Evolutionary conservation across 2,113 vertebrate genomes (phyloP).

Genomic region (Albula goreensis): DNA sequence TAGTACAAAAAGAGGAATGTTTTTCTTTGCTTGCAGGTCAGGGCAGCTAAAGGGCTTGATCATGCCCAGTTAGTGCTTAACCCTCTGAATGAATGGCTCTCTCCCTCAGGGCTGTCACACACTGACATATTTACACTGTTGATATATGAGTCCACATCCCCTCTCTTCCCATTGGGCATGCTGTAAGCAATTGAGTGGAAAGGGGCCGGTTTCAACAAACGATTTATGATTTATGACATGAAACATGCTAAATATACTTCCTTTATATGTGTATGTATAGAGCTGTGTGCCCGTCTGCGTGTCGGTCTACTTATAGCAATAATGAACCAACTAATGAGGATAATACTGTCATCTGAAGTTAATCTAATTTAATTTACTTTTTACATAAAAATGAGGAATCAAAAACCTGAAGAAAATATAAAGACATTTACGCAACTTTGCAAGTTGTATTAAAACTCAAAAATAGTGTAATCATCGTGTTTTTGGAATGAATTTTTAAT

Average conservation of each 20-base stretch:
- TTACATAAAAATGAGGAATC: not conserved
- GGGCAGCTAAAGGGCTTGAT: not conserved
- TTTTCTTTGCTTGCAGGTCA: not conserved
- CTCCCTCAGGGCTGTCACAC: not conserved
- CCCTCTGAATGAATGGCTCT: not conserved
- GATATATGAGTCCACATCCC: constrained; percentile 10
- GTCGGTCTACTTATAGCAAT: too few species aligned
- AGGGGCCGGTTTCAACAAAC: not conserved
- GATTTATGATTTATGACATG: not conserved
- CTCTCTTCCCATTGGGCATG: constrained; percentile 4
- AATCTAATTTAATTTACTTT: too few species aligned
- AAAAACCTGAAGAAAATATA: not conserved
- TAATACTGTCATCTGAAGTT: too few species aligned
- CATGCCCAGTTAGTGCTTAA: not conserved
- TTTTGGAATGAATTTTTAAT: too few species aligned
- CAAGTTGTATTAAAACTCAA: too few species aligned
- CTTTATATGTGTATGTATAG: too few species aligned
- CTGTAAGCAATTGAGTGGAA: constrained; percentile 7
- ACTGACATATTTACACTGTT: constrained; percentile 13
- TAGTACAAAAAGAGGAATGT: not conserved
- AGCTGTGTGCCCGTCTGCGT: too few species aligned
- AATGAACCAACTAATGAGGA: too few species aligned
- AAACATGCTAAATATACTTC: too few species aligned
- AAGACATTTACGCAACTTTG: too few species aligned
- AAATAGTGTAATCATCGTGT: too few species aligned